Percentiles rank a stretch among this genome's conserved stretches.
Evolutionary conservation across 2,113 vertebrate species (phyloP).

Genomic region (Malurus melanocephalus): DNA sequence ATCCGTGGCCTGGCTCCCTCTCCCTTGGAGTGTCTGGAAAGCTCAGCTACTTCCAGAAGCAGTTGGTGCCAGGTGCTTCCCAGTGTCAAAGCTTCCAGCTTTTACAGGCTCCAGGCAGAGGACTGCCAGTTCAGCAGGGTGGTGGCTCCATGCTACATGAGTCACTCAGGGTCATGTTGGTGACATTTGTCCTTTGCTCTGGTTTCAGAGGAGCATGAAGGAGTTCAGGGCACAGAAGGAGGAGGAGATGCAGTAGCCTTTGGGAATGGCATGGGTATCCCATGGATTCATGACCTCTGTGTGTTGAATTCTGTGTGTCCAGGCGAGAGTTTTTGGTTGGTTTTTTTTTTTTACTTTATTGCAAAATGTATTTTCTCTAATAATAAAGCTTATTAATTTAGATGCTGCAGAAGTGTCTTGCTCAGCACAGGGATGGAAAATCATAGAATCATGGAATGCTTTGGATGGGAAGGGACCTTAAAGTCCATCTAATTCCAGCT

Average conservation of each 20-base stretch:
- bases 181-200: background rate
- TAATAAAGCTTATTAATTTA: background rate
- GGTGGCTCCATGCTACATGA: background rate
- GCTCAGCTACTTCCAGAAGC: background rate
- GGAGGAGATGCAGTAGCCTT: conserved; percentile 74
- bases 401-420: background rate
- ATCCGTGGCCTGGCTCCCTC: background rate
- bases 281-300: background rate
- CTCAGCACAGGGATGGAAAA: fast-evolving
- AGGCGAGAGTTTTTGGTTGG: fast-evolving
- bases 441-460: background rate
- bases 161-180: fast-evolving
- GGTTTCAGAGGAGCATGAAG: conserved; percentile 72
- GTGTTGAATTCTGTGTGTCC: background rate
- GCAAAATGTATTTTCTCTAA: background rate
- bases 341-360: background rate
- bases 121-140: background rate
- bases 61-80: background rate
- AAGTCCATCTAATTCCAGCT: background rate
- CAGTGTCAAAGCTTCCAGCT: background rate
- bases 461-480: background rate
- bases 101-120: background rate
- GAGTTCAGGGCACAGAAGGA: conserved; percentile 75
- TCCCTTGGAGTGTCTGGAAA: background rate
- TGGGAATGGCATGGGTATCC: background rate